These are phyloP conservation scores for Copsychus sechellarum DNA, from an alignment of 2,113 vertebrate species.

Conservation along the genomic window DNA sequence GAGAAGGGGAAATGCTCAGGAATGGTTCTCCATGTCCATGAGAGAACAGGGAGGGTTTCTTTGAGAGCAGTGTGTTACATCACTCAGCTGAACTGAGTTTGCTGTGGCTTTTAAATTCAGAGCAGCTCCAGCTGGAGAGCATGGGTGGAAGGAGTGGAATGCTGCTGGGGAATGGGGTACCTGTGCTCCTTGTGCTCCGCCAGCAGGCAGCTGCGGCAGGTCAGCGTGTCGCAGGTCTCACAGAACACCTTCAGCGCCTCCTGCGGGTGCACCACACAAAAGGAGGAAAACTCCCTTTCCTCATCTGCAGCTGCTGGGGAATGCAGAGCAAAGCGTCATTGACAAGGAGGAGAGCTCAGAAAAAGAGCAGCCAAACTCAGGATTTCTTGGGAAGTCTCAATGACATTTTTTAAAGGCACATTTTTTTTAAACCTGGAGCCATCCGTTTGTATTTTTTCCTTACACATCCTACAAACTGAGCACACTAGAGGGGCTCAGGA, in stretches of 20 bases:
- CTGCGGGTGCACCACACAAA: constrained; percentile 70
- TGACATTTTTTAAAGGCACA: neutral
- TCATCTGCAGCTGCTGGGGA: constrained; percentile 61
- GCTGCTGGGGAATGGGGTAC: neutral
- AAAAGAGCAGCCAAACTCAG: neutral
- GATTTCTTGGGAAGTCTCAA: neutral
- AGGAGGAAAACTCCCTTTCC: constrained; percentile 24
- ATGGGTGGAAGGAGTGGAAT: neutral
- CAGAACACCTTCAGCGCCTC: constrained; percentile 78
- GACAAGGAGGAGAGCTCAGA: neutral
- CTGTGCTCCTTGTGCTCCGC: constrained; percentile 80
- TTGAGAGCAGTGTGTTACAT: no score
- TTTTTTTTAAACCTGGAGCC: no score
- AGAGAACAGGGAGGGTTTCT: neutral
- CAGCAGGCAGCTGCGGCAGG: constrained; percentile 74
- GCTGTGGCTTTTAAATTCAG: neutral
- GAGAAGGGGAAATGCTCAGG: neutral
- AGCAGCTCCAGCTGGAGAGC: neutral
- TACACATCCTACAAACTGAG: neutral
- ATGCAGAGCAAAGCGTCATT: neutral
- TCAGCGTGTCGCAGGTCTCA: constrained; percentile 78
- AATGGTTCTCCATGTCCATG: neutral
- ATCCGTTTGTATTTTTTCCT: neutral
- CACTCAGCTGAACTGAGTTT: neutral
- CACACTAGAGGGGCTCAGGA: neutral